Evolutionary conservation across 2,113 vertebrate species (phyloP).

Genomic region (Halichoeres trimaculatus): DNA sequence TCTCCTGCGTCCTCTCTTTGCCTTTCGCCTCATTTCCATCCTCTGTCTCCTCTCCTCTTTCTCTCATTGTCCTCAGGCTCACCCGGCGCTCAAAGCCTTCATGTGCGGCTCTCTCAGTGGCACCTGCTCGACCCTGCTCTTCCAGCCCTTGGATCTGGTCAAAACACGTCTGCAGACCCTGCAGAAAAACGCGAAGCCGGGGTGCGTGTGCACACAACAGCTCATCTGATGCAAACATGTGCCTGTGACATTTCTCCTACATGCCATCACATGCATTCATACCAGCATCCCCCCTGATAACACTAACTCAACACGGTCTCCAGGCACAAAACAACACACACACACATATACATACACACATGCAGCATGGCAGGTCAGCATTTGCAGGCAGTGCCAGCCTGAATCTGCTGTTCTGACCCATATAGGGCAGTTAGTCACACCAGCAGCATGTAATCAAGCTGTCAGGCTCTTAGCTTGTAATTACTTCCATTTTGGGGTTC

Average conservation of each 20-base stretch:
- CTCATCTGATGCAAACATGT: neutral
- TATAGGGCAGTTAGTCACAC: slow-evolving; percentile 47
- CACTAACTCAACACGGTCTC: slow-evolving; percentile 2
- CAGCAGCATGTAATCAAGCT: slow-evolving; percentile 40
- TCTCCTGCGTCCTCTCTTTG: neutral
- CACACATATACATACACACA: neutral
- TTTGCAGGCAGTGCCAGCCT: slow-evolving; percentile 10
- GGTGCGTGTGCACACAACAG: slow-evolving; percentile 59
- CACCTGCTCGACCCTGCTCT: slow-evolving; percentile 94
- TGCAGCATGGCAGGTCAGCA: slow-evolving; percentile 5
- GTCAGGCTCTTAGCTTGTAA: slow-evolving; percentile 17
- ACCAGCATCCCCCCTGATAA: slow-evolving; percentile 1
- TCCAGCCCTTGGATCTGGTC: slow-evolving; percentile 95
- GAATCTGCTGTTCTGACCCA: slow-evolving; percentile 45
- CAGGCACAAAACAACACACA: neutral
- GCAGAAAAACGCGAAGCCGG: slow-evolving; percentile 82
- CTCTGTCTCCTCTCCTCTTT: neutral
- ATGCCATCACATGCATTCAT: neutral
- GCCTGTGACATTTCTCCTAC: neutral
- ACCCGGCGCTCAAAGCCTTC: slow-evolving; percentile 95
- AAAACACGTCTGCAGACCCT: slow-evolving; percentile 94
- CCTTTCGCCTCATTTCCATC: neutral
- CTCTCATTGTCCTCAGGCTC: slow-evolving; percentile 80
- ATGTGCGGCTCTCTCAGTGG: slow-evolving; percentile 96
- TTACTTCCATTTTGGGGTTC: slow-evolving; percentile 1